Evolutionary conservation across 1,140 invertebrate genomes (phyloP).

Genomic region (Papilio polyxenes): DNA sequence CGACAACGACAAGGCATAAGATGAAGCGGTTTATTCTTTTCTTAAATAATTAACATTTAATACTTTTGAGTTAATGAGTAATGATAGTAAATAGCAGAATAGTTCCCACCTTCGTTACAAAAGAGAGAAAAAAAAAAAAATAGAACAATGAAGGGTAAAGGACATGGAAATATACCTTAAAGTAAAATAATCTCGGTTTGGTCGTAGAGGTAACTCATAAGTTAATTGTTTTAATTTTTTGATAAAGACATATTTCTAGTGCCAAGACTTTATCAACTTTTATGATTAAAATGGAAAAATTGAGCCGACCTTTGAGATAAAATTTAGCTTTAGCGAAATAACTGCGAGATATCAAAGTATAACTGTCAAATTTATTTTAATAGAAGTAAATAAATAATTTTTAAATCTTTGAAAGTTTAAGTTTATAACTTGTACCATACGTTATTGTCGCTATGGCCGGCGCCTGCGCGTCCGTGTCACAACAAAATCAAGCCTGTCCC

Average conservation of each 20-base stretch:
- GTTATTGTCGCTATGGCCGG: slow-evolving; percentile 44
- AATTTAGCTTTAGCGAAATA: background rate
- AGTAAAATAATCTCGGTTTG: too few relatives aligned
- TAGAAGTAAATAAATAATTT: background rate
- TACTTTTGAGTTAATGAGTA: background rate
- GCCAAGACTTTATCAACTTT: too few relatives aligned
- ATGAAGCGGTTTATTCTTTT: slow-evolving; percentile 42
- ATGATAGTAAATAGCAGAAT: background rate
- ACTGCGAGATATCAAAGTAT: too few relatives aligned
- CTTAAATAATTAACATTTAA: background rate
- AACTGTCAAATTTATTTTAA: too few relatives aligned
- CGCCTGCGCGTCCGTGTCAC: slow-evolving; percentile 67
- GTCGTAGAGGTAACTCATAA: too few relatives aligned
- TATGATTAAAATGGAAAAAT: background rate
- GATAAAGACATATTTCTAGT: too few relatives aligned
- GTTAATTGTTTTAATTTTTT: too few relatives aligned
- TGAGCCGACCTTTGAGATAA: background rate
- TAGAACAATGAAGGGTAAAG: too few relatives aligned
- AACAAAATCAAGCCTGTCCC: slow-evolving; percentile 63
- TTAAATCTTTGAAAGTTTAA: background rate
- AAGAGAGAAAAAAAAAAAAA: too few relatives aligned
- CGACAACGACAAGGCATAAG: slow-evolving; percentile 44
- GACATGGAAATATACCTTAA: too few relatives aligned
- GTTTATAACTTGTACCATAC: slow-evolving; percentile 50
- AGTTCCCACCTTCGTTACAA: too few relatives aligned